Conservation (phyloP, 2,888 invertebrate species). For the Buathra laborator region DNA sequence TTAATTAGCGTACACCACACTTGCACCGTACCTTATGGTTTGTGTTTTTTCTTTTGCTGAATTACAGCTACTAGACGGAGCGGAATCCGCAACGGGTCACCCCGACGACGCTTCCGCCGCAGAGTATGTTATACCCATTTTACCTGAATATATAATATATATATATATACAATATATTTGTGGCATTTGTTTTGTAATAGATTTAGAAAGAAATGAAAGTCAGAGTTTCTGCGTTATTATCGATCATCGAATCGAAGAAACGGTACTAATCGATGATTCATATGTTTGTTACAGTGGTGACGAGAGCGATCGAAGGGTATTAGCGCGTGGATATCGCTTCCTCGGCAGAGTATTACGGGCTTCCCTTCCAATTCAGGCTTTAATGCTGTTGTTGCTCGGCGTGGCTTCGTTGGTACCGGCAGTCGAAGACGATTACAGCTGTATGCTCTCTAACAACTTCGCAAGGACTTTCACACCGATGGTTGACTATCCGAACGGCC, state of each 20-base stretch:
- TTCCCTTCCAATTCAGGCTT: slow-evolving; percentile 97
- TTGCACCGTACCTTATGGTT: slow-evolving; percentile 86
- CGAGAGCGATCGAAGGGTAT: slow-evolving; percentile 87
- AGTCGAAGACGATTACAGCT: slow-evolving; percentile 94
- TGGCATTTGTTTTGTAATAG: background rate
- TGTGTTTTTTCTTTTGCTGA: slow-evolving; percentile 88
- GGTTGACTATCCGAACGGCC: slow-evolving; percentile 96
- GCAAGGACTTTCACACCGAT: slow-evolving; percentile 95
- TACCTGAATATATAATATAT: slow-evolving; percentile 52
- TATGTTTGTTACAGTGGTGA: slow-evolving; percentile 84
- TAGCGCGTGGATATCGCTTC: slow-evolving; percentile 93
- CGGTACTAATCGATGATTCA: slow-evolving; percentile 23
- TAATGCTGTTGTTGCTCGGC: slow-evolving; percentile 96
- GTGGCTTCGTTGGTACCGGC: slow-evolving; percentile 97
- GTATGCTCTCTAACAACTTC: slow-evolving; percentile 94
- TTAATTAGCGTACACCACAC: slow-evolving; percentile 76
- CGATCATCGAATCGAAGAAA: background rate
- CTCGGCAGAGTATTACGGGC: slow-evolving; percentile 96
- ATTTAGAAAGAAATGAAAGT: background rate
- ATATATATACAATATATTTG: slow-evolving; percentile 10
- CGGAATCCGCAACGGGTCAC: slow-evolving; percentile 87
- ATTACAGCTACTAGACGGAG: slow-evolving; percentile 90
- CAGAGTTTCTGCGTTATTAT: background rate
- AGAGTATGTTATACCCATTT: slow-evolving; percentile 82
- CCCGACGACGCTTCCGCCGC: slow-evolving; percentile 77